A percentile compares a stretch with the other conserved stretches of the same genome.
Evolutionary conservation across 2,888 invertebrate genomes (phyloP).

Genomic region (Argyra leucocephala): DNA sequence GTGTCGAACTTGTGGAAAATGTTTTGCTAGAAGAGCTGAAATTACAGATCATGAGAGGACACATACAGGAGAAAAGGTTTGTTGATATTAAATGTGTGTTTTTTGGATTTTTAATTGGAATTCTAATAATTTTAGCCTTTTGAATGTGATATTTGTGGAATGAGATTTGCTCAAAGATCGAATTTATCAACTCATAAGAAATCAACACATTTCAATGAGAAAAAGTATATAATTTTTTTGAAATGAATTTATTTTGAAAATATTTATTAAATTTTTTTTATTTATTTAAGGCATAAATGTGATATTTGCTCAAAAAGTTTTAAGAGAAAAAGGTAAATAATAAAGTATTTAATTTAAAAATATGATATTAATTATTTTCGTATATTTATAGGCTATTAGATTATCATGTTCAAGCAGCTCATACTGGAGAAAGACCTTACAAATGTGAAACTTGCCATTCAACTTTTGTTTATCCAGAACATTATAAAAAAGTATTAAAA

Average conservation of each 20-base stretch:
- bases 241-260: background rate
- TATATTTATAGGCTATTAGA: constrained; percentile 55
- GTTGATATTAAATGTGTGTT: background rate
- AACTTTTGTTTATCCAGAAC: constrained; percentile 73
- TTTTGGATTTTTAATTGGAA: background rate
- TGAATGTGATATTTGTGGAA: constrained; percentile 66
- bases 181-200: constrained; percentile 72
- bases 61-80: constrained; percentile 53
- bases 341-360: background rate
- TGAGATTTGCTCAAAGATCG: constrained; percentile 70
- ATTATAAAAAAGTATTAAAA: constrained; percentile 49
- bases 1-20: constrained; percentile 60
- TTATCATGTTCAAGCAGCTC: constrained; percentile 71
- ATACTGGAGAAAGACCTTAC: constrained; percentile 69
- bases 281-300: constrained; percentile 53
- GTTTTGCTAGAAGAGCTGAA: constrained; percentile 66
- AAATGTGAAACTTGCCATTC: constrained; percentile 64
- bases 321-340: constrained; percentile 42
- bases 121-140: constrained; percentile 49
- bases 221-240: constrained; percentile 31
- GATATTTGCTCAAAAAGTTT: constrained; percentile 63
- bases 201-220: constrained; percentile 68
- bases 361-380: too few relatives aligned
- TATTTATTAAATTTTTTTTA: background rate
- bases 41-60: constrained; percentile 71